phyloP scores from a whole-genome alignment of 2,113 vertebrate species.

The Brachypteracias leptosomus region DNA sequence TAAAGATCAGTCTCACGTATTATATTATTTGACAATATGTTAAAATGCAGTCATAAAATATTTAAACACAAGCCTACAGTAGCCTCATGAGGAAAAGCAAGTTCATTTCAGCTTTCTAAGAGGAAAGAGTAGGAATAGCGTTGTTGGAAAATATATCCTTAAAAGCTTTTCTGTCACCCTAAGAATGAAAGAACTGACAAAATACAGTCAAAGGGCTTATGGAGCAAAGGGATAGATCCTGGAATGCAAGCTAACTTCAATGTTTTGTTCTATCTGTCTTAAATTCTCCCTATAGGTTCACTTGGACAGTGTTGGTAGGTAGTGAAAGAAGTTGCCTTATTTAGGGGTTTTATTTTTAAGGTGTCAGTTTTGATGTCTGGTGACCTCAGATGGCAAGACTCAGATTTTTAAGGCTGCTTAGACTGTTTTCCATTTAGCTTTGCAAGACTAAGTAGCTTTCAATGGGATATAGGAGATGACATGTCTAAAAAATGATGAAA shows the following conservation, averaged over 20 bases:
- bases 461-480: background rate
- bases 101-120: background rate
- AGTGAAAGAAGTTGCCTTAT: background rate
- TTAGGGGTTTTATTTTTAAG: background rate
- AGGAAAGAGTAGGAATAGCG: background rate
- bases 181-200: background rate
- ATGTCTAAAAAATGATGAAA: background rate
- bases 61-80: background rate
- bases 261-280: background rate
- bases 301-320: background rate
- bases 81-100: background rate
- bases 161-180: background rate
- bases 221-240: background rate
- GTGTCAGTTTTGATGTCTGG: background rate
- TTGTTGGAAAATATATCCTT: background rate
- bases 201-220: background rate
- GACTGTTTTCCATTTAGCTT: background rate
- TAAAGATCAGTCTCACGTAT: background rate
- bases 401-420: background rate
- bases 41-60: background rate
- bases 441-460: background rate
- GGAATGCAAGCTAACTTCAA: background rate
- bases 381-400: background rate
- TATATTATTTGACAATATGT: background rate
- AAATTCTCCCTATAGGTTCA: background rate